Evolutionary conservation across 2,888 invertebrate genomes (phyloP).

Genomic region (Cryptocephalus moraei): DNA sequence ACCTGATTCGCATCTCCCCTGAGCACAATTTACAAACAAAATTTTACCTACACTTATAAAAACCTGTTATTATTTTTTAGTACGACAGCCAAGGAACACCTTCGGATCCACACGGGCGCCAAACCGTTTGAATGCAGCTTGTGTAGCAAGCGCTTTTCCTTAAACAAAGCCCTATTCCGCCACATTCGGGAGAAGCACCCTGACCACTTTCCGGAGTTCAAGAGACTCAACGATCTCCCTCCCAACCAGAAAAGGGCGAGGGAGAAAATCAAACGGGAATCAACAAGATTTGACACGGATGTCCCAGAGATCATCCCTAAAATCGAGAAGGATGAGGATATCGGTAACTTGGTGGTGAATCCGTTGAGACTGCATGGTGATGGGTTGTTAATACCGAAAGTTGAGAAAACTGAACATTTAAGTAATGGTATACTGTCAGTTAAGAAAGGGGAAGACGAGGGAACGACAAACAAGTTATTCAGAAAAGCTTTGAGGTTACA

Average conservation of each 20-base stretch:
- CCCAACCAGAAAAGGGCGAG: slow-evolving; percentile 18
- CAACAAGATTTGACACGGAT: neutral
- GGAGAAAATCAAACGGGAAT: slow-evolving; percentile 13
- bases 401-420: too few relatives aligned
- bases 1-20: neutral
- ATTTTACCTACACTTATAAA: too few relatives aligned
- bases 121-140: slow-evolving; percentile 28
- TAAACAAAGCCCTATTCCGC: slow-evolving; percentile 29
- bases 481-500: too few relatives aligned
- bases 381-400: too few relatives aligned
- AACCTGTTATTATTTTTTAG: slow-evolving; percentile 10
- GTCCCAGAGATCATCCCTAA: neutral
- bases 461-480: neutral
- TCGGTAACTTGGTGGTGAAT: neutral
- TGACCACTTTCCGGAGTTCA: slow-evolving; percentile 23
- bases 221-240: slow-evolving; percentile 18
- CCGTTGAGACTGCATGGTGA: too few relatives aligned
- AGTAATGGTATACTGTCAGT: neutral
- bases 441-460: neutral
- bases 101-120: slow-evolving; percentile 29
- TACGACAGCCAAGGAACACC: slow-evolving; percentile 32
- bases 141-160: slow-evolving; percentile 25
- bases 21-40: neutral
- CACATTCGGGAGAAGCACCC: slow-evolving; percentile 30
- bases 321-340: neutral